Percentiles rank a stretch among this genome's conserved stretches.
phyloP scores from a whole-genome alignment of 2,888 invertebrate species.

The Drosophila picticornis region DNA sequence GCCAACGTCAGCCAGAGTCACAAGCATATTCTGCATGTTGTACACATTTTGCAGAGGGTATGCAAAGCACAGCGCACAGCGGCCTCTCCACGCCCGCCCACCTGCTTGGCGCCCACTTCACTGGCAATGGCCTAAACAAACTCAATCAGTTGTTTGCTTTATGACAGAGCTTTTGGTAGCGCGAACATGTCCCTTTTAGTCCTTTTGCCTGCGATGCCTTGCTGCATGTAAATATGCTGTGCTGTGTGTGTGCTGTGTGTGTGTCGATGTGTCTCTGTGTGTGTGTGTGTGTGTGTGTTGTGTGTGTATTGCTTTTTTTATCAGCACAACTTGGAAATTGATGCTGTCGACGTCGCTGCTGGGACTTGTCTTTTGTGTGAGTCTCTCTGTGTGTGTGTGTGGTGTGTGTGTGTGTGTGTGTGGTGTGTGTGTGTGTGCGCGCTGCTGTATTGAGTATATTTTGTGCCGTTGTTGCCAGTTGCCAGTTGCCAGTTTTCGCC shows the following conservation, averaged over 20 bases:
- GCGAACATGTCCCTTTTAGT: constrained; percentile 54
- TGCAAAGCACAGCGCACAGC: not conserved
- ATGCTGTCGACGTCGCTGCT: constrained; percentile 53
- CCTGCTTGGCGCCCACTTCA: constrained; percentile 19
- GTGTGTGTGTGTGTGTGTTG: not conserved
- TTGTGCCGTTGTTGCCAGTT: constrained; percentile 50
- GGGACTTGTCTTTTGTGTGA: constrained; percentile 33
- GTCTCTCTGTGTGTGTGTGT: constrained; percentile 21
- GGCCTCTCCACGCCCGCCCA: no score
- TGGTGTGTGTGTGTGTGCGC: constrained; percentile 6
- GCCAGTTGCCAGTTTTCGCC: constrained; percentile 48
- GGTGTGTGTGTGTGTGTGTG: constrained; percentile 15
- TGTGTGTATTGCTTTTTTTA: constrained; percentile 31
- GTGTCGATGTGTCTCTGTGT: no score
- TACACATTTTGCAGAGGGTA: constrained; percentile 4
- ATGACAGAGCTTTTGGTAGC: constrained; percentile 58
- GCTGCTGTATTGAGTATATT: constrained; percentile 42
- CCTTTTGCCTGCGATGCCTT: constrained; percentile 43
- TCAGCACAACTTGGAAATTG: constrained; percentile 57
- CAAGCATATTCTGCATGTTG: not conserved
- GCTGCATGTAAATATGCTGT: not conserved
- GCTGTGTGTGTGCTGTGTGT: not conserved
- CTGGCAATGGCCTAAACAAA: constrained; percentile 65
- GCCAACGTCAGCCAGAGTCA: no score
- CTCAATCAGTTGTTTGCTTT: constrained; percentile 72